phyloP scores from a whole-genome alignment of 2,888 invertebrate species.

The Chydorus sphaericus region DNA sequence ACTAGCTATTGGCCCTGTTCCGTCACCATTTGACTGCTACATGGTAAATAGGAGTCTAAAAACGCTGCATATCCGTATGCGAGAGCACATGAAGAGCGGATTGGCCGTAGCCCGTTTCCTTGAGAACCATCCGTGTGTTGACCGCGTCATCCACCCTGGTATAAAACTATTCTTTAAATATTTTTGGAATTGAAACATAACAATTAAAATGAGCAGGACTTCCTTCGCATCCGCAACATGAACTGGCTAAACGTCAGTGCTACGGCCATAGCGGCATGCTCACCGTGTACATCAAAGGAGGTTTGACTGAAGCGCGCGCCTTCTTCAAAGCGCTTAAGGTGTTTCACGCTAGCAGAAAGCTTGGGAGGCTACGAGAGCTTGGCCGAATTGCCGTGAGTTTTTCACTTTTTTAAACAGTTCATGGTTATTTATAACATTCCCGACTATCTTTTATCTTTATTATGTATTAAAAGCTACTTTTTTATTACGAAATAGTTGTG shows the following conservation, averaged over 20 bases:
- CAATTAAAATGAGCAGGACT: constrained; percentile 38
- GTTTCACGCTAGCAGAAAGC: constrained; percentile 80
- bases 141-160: constrained; percentile 71
- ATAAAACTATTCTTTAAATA: constrained; percentile 18
- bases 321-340: constrained; percentile 59
- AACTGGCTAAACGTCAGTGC: constrained; percentile 60
- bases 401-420: background rate
- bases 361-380: constrained; percentile 90
- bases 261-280: constrained; percentile 84
- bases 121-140: constrained; percentile 60
- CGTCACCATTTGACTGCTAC: constrained; percentile 92
- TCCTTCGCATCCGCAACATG: constrained; percentile 71
- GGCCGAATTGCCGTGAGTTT: constrained; percentile 77
- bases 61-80: constrained; percentile 83
- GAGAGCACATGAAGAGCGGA: constrained; percentile 66
- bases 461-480: no score
- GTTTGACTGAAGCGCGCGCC: constrained; percentile 48
- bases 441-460: no score
- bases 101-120: constrained; percentile 65
- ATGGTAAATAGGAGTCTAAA: constrained; percentile 85
- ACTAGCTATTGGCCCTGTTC: constrained; percentile 76
- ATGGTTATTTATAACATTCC: no score
- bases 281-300: constrained; percentile 72
- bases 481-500: no score
- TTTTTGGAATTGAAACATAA: background rate